Evolutionary conservation across 1,140 invertebrate genomes (phyloP), one percentile per base, ranked within the genome.

Genomic region (Acyrthosiphon pisum): DNA sequence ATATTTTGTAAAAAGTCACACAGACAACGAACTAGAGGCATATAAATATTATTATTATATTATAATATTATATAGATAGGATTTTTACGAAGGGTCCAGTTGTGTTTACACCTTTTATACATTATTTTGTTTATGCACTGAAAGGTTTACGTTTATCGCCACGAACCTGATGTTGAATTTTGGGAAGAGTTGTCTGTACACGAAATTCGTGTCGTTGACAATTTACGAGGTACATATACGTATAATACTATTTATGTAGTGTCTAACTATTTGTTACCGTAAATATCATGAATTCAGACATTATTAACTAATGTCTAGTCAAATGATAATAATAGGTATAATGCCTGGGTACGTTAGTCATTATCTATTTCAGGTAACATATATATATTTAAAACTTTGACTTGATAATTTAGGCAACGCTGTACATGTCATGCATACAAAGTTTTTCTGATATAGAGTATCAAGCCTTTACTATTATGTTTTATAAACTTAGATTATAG

Each of bases 181-280:
- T 20, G 90, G 90, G 0, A 91, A 41, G 44, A 91, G 90, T 81
- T 91, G 90, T 68, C 18, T 91, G 56, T 91, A 91, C 41, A 81
- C 56, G 18, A 91, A 81, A 91, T 91, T 44, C n/a, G 68, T 48
- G 7, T 91, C 56, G 26, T 8, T 35, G 60, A 41, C 46, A 8
- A 50, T 88, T 50, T n/a, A 88, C 20, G 86, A 88, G 30, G 86
- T 88, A 50, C 30, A 2, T 2, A 14, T n/a, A n/a, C 4, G 37
- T 37, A 37, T 37, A 37, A 37, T 37, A 37, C 37, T 37, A 37
- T 60, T 11, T 60, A 4, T 68, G 0, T n/a, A n/a, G n/a, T n/a
- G n/a, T n/a, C n/a, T n/a, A n/a, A n/a, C 18, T 83, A 83, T 68
- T 68, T 83, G 20, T 37, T 68, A 68, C 60, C 30, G 30, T 68